phyloP scores from a whole-genome alignment of 2,888 invertebrate genomes.

The Sinopyrophorus schimmeli region DNA sequence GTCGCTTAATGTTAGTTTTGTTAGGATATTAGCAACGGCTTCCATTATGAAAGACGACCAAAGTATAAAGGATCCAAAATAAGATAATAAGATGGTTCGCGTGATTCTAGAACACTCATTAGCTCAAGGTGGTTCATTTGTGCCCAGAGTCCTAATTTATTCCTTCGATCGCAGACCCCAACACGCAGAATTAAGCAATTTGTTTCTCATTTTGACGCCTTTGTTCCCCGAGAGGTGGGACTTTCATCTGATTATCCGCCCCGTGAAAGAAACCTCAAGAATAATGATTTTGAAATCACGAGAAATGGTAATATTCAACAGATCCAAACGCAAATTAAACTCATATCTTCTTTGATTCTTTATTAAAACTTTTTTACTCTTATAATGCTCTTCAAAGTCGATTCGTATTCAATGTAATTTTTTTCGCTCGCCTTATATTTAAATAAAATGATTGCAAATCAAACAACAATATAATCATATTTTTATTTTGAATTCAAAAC shows the following conservation, averaged over 20 bases:
- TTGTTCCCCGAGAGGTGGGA: conserved; percentile 37
- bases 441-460: no score
- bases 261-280: conserved; percentile 24
- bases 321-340: conserved; percentile 15
- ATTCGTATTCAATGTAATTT: no score
- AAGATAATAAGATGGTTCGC: conserved; percentile 39
- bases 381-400: no score
- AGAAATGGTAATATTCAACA: conserved; percentile 26
- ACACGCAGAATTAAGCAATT: conserved; percentile 42
- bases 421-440: no score
- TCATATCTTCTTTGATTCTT: not conserved
- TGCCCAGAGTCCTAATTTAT: conserved; percentile 39
- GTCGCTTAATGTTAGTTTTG: no score
- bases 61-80: conserved; percentile 25
- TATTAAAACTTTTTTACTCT: conserved; percentile 4
- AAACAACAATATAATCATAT: no score
- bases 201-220: conserved; percentile 41
- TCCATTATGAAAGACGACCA: conserved; percentile 17
- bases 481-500: no score
- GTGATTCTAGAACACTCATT: conserved; percentile 40
- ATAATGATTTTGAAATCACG: conserved; percentile 27
- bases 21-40: no score
- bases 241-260: conserved; percentile 28
- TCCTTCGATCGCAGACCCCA: conserved; percentile 36
- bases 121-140: conserved; percentile 39